These are phyloP conservation scores for Megastigmus dorsalis DNA, from an alignment of 2,888 invertebrate species.

Conservation along the genomic window DNA sequence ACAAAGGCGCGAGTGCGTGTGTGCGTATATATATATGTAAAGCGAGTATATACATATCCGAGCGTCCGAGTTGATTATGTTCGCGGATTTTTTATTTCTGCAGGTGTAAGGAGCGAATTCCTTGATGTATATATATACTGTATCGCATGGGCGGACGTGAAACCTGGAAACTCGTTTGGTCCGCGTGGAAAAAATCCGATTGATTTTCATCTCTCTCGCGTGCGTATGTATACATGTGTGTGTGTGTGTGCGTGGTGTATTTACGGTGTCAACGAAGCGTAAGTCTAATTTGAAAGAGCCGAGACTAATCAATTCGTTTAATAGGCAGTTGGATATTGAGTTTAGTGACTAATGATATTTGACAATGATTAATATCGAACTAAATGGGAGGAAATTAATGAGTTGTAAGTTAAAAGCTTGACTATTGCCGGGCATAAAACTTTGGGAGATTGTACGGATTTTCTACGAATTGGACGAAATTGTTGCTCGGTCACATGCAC, in stretches of 20 bases:
- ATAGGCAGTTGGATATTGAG: neutral
- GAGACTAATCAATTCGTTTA: constrained; percentile 25
- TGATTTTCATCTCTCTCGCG: neutral
- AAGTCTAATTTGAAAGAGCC: too few relatives aligned
- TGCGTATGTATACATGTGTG: neutral
- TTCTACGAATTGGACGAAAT: too few relatives aligned
- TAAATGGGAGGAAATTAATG: constrained; percentile 34
- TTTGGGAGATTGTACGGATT: too few relatives aligned
- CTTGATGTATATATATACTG: too few relatives aligned
- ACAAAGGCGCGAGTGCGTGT: too few relatives aligned
- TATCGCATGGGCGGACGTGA: neutral
- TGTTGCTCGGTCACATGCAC: too few relatives aligned
- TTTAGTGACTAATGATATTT: constrained; percentile 26
- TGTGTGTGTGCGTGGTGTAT: neutral
- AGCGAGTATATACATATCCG: neutral
- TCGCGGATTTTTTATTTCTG: neutral
- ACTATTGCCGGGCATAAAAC: too few relatives aligned
- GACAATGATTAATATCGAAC: constrained; percentile 44
- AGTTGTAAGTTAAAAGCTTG: constrained; percentile 28
- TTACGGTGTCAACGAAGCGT: constrained; percentile 18
- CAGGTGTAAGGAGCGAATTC: constrained; percentile 2
- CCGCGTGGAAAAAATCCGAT: too few relatives aligned
- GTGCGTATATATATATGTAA: too few relatives aligned
- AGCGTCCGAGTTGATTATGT: neutral
- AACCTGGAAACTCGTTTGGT: too few relatives aligned